Conservation (phyloP, 2,113 vertebrate genomes). For the Neolamprologus caudopunctatus region DNA sequence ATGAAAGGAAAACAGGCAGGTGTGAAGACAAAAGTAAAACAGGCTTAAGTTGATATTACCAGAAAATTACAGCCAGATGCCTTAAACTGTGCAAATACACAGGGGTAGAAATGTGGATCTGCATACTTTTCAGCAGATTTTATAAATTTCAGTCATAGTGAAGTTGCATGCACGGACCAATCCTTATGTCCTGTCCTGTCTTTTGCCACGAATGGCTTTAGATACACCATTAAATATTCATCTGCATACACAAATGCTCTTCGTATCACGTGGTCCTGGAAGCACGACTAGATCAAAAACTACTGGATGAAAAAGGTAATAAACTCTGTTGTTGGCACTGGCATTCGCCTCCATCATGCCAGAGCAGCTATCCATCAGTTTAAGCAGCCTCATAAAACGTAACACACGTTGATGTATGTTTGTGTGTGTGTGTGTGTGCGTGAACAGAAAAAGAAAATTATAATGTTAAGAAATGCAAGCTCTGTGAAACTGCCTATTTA, state of each 20-base stretch:
- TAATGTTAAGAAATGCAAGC: neutral
- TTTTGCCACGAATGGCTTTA: neutral
- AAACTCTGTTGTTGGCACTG: neutral
- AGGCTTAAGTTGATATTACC: neutral
- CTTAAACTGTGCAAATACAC: neutral
- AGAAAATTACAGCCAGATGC: neutral
- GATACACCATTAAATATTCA: neutral
- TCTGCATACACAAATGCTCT: neutral
- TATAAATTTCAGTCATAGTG: neutral
- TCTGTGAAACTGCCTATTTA: neutral
- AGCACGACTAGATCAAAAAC: neutral
- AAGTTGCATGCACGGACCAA: neutral
- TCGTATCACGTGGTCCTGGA: neutral
- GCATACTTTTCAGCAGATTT: neutral
- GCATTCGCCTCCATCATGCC: neutral
- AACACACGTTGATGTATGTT: neutral
- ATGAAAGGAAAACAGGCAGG: neutral
- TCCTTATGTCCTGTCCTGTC: neutral
- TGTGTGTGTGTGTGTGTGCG: neutral
- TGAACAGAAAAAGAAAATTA: neutral
- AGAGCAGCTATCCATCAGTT: neutral
- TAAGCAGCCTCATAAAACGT: neutral
- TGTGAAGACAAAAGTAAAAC: neutral
- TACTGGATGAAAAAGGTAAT: neutral
- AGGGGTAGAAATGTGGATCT: neutral